Base-by-base conservation (phyloP, 2,888 invertebrate genomes). In the Acleris cristana region DNA sequence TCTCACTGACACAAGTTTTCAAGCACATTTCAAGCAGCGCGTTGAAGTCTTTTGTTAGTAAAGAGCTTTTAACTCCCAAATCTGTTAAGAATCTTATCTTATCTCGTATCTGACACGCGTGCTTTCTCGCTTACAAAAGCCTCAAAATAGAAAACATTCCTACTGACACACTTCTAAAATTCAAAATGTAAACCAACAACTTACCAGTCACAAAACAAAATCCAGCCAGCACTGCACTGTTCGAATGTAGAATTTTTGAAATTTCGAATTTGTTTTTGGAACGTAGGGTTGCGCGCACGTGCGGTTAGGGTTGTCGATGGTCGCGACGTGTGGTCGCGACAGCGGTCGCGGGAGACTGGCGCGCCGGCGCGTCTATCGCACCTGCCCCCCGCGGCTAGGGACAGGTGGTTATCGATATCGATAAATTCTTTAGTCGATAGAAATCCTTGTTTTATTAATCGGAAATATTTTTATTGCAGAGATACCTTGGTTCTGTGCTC, bases 251-350 rank as follows among this genome's bases (percentile, higher is more conserved):
- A 59, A 8, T 45, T 51, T 59, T 64, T 44, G 16, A 12, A 48
- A 71, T 72, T 70, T 73, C 69, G 72, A 73, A 71, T 77, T 74
- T 70, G 74, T 78, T 84, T 83, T 80, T 89, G 82, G 86, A 89
- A 88, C 87, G 83, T 87, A 87, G 88, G 87, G 90, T 86, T 89
- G 90, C 82, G 85, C 87, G 87, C 90, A 90, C 90, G 92, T 91
- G 92, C 88, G 83, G 84, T 77, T 79, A 76, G 74, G 76, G 71
- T 71, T 76, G 76, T 77, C 73, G 78, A 73, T 74, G 79, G 65
- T 74, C 82, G 84, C 86, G 87, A 86, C 89, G 90, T 88, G 87
- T 81, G 80, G 77, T 85, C 85, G 79, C 75, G 77, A 79, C 84
- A 84, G 79, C 73, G 82, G 82, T 81, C 90, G 90, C 89, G 90